These are phyloP conservation scores for Apteryx owenii DNA, from an alignment of 2,113 vertebrate species.

Conservation along the genomic window DNA sequence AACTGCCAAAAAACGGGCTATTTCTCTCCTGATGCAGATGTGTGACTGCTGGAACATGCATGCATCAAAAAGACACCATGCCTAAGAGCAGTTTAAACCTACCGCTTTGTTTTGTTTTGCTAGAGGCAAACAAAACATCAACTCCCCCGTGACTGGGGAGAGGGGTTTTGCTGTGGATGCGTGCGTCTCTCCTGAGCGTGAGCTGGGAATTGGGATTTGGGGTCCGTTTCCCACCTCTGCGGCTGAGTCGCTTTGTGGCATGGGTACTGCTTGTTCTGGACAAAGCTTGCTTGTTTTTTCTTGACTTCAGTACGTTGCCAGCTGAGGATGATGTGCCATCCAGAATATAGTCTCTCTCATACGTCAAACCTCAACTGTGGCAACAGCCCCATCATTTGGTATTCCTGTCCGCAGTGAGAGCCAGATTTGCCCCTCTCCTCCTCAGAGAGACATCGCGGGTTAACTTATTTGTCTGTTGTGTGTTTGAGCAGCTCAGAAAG, in stretches of 20 bases:
- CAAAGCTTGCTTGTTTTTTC: conserved; percentile 13
- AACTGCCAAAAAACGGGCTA: conserved; percentile 15
- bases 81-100: conserved; percentile 36
- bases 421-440: not conserved
- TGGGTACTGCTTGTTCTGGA: conserved; percentile 32
- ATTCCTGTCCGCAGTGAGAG: not conserved
- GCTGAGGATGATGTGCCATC: not conserved
- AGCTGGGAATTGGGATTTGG: not conserved
- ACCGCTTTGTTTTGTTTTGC: conserved; percentile 59
- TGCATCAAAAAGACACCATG: conserved; percentile 39
- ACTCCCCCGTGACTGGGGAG: conserved; percentile 9
- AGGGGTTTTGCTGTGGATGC: not conserved
- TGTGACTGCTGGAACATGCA: conserved; percentile 43
- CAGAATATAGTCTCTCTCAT: conserved; percentile 3
- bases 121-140: conserved; percentile 18
- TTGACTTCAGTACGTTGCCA: not conserved
- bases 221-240: not conserved
- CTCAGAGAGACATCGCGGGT: not conserved
- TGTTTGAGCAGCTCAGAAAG: not conserved
- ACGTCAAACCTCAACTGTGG: not conserved
- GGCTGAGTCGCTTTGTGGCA: not conserved
- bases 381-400: conserved; percentile 2
- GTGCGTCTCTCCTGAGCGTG: not conserved
- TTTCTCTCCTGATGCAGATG: conserved; percentile 52
- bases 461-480: not conserved